Evolutionary conservation across 92 coral and sea anemone genomes (phyloP), one percentile per base, ranked within the genome.

Genomic region (Phenganax stokvisi): DNA sequence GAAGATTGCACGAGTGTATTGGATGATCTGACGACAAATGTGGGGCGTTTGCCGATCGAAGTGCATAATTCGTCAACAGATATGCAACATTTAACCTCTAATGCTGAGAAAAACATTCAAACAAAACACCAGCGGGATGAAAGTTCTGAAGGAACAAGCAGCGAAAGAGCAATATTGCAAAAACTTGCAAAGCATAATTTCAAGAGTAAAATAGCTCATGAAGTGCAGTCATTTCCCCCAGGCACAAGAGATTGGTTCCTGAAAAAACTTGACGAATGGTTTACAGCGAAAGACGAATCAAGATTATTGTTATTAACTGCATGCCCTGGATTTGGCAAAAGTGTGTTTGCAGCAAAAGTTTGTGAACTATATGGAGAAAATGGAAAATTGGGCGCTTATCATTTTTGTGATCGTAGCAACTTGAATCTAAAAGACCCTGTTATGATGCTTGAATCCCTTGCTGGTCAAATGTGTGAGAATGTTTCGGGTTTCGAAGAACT

Each of bases 101-200:
- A 20, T 20, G 25, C 25, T 20, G 25, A 20, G 25, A 20, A 20
- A 20, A 20, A 20, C 25, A 20, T 20, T 20, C 25, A 20, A 20
- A 20, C 25, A 20, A 20, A 20, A 20, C 25, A 20, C 25, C 25
- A 20, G 25, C 25, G 25, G 25, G 25, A 20, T 20, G 25, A 20
- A 20, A 20, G 25, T 20, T 20, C 25, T 20, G 25, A 20, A 20
- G 25, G 25, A 20, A 20, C 25, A 20, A 20, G 25, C 25, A 20
- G 25, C 25, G 25, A 20, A 20, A 20, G 25, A 60, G 6, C 9
- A 12, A 12, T 16, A 60, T 60, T 60, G 17, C 66, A n/a, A 60
- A 6, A 60, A 60, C 66, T 60, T 60, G 66, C 66, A 60, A 60
- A 60, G 66, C 66, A 60, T 60, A 10, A n/a, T 60, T 60, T 60